A percentile compares a stretch with the other conserved stretches of the same genome.
These are phyloP conservation scores for Drosophila quinaria DNA, from an alignment of 2,888 invertebrate species.

Conservation along the genomic window DNA sequence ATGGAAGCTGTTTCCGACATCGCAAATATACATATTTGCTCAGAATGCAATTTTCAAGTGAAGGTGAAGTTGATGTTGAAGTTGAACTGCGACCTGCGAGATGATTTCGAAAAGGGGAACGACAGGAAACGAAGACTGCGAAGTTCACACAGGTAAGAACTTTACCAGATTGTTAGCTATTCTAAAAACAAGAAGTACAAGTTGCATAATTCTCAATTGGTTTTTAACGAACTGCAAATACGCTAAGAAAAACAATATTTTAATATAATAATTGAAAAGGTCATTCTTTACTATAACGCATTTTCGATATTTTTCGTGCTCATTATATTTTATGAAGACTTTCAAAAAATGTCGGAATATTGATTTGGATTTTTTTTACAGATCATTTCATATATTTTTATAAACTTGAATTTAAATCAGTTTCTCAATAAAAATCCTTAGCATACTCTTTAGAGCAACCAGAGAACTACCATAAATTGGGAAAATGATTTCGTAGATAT, in stretches of 20 bases:
- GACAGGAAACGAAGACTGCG: background rate
- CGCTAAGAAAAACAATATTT: background rate
- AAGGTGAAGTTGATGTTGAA: constrained; percentile 70
- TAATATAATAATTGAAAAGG: too few species aligned
- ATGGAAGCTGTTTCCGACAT: constrained; percentile 43
- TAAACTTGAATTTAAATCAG: too few species aligned
- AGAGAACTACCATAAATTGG: too few species aligned
- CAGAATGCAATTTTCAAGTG: constrained; percentile 75
- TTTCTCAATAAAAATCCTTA: background rate
- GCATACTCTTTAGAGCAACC: background rate
- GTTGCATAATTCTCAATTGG: constrained; percentile 2
- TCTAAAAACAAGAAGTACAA: constrained; percentile 35
- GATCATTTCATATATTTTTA: too few species aligned
- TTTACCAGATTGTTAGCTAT: constrained; percentile 69
- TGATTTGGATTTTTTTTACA: too few species aligned
- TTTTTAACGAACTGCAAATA: constrained; percentile 19
- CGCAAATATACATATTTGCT: constrained; percentile 68
- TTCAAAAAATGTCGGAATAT: too few species aligned
- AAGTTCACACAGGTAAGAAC: constrained; percentile 49
- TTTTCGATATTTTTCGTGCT: too few species aligned
- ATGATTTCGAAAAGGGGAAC: constrained; percentile 2
- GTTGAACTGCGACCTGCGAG: constrained; percentile 14
- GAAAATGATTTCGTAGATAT: background rate
- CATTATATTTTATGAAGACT: too few species aligned
- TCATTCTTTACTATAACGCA: too few species aligned